These are phyloP conservation scores for Asarcornis scutulata DNA, from an alignment of 2,113 vertebrate genomes.

Conservation along the genomic window DNA sequence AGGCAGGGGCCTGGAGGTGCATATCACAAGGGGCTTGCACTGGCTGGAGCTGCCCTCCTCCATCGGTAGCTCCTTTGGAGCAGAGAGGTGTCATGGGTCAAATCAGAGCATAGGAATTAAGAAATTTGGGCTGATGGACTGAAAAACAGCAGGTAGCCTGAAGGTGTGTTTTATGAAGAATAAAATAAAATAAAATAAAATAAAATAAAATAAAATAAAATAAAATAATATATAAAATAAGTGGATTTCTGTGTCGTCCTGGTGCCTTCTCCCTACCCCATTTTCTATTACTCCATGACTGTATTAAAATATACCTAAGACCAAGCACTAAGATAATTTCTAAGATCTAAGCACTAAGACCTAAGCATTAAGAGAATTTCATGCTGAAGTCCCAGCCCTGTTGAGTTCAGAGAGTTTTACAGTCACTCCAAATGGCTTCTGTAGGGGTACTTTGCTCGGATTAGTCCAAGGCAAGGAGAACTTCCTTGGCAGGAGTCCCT, in stretches of 20 bases:
- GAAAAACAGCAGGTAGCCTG: not conserved
- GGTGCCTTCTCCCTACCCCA: fast-evolving
- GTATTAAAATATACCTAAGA: not conserved
- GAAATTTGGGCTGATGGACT: not conserved
- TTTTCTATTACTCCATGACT: not conserved
- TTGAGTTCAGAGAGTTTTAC: not conserved
- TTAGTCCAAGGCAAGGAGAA: not conserved
- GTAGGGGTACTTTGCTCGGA: not conserved
- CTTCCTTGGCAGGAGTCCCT: not conserved
- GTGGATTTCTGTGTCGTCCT: not conserved
- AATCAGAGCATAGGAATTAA: not conserved
- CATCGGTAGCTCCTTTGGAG: not conserved
- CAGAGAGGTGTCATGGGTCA: not conserved
- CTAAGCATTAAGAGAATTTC: not conserved
- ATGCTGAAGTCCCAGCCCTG: not conserved
- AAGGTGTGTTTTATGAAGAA: not conserved
- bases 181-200: no score
- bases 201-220: no score
- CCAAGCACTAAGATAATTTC: not conserved
- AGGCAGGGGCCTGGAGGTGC: not conserved
- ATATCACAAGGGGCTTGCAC: not conserved
- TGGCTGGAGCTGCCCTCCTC: not conserved
- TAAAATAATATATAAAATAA: not conserved
- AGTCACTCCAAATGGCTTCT: not conserved
- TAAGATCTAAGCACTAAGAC: no score